phyloP scores from a whole-genome alignment of 2,113 vertebrate genomes.

The Perca schrenkii region DNA sequence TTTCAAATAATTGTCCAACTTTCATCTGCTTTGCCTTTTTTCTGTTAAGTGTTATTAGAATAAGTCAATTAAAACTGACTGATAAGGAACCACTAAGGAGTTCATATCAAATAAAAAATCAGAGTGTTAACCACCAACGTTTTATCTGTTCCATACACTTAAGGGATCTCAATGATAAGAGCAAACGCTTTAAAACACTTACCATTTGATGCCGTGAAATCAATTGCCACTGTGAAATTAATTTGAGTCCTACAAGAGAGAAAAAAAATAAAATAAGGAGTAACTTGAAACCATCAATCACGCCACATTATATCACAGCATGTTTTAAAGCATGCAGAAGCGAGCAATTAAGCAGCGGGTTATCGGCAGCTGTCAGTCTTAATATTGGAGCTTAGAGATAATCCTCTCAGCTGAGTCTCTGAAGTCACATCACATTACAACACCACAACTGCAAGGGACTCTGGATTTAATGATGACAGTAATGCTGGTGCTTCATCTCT shows the following conservation, averaged over 20 bases:
- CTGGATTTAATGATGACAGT: conserved; percentile 6
- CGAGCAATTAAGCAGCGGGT: conserved; percentile 59
- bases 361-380: conserved; percentile 60
- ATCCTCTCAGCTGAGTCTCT: conserved; percentile 30
- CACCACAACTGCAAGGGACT: conserved; percentile 2
- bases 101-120: conserved; percentile 30
- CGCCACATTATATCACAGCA: conserved; percentile 52
- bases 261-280: conserved; percentile 38
- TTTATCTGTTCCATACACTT: conserved; percentile 24
- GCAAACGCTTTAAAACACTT: conserved; percentile 77
- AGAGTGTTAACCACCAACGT: neutral
- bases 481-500: neutral
- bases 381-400: conserved; percentile 43
- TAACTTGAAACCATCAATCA: conserved; percentile 59
- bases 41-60: neutral
- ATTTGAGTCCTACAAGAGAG: conserved; percentile 93
- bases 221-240: conserved; percentile 99
- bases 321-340: conserved; percentile 54
- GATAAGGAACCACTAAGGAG: conserved; percentile 19
- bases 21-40: conserved; percentile 8
- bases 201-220: conserved; percentile 99
- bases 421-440: neutral
- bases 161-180: conserved; percentile 12
- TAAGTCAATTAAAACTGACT: conserved; percentile 3
- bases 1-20: conserved; percentile 10